Percentiles rank a stretch among this genome's conserved stretches.
Conservation (phyloP, 2,888 invertebrate species). For the Eustalomyia histrio region DNA sequence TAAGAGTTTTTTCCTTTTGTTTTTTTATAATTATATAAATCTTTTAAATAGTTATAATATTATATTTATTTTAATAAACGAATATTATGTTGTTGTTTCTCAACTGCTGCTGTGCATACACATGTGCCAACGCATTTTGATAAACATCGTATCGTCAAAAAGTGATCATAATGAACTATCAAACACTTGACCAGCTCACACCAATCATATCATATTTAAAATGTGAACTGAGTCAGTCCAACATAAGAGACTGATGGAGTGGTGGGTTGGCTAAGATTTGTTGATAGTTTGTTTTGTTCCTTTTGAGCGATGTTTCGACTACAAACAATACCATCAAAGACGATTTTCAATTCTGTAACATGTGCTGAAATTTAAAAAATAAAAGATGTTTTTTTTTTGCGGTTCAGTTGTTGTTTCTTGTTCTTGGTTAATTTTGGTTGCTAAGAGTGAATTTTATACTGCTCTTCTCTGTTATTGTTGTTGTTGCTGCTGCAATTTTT, state of each 20-base stretch:
- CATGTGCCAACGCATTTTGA: conserved; percentile 44
- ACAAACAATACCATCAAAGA: conserved; percentile 37
- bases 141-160: conserved; percentile 43
- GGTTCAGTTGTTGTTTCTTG: conserved; percentile 53
- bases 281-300: conserved; percentile 53
- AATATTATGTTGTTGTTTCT: conserved; percentile 71
- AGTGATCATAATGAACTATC: conserved; percentile 44
- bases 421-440: conserved; percentile 51
- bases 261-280: conserved; percentile 60
- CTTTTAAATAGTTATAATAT: conserved; percentile 77
- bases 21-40: conserved; percentile 79
- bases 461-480: conserved; percentile 62
- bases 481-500: conserved; percentile 62
- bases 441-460: conserved; percentile 59
- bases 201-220: no score
- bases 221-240: conserved; percentile 39
- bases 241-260: conserved; percentile 26
- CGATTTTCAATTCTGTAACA: conserved; percentile 51
- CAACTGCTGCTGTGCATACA: conserved; percentile 68
- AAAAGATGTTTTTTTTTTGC: conserved; percentile 64
- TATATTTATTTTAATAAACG: conserved; percentile 77
- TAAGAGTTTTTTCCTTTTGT: conserved; percentile 71
- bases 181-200: not conserved
- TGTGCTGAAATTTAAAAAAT: conserved; percentile 58
- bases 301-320: conserved; percentile 26